Evolutionary conservation across 1,140 invertebrate genomes (phyloP).

Genomic region (Sycophaga agraensis): DNA sequence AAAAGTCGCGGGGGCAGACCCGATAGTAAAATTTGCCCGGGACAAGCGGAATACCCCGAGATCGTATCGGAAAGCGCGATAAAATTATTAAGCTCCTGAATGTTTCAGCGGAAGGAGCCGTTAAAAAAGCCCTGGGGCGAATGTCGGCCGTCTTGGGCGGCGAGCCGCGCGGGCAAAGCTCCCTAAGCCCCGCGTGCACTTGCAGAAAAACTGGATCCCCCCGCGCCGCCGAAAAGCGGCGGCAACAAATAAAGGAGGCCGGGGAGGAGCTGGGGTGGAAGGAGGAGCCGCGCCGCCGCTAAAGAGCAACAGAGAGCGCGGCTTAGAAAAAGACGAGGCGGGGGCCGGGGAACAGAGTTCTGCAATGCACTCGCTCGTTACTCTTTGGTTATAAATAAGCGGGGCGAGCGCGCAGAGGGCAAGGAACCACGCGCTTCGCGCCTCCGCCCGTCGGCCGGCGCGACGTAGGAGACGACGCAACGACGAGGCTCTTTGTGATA

Average conservation of each 20-base stretch:
- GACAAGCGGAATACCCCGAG: too few species aligned
- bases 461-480: slow-evolving; percentile 1
- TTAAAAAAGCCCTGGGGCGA: too few species aligned
- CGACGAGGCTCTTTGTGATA: slow-evolving; percentile 24
- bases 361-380: slow-evolving; percentile 30
- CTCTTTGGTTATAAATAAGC: slow-evolving; percentile 41
- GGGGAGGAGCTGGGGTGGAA: not conserved
- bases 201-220: too few species aligned
- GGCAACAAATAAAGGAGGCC: not conserved
- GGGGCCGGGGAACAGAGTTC: not conserved
- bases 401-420: slow-evolving; percentile 37
- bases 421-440: slow-evolving; percentile 38
- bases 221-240: not conserved
- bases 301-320: slow-evolving; percentile 4
- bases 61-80: too few species aligned
- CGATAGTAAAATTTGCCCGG: too few species aligned
- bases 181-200: too few species aligned
- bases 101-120: too few species aligned
- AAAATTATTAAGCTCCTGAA: too few species aligned
- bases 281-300: not conserved
- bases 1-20: too few species aligned
- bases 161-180: too few species aligned
- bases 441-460: slow-evolving; percentile 1
- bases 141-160: too few species aligned
- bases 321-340: not conserved